Evolutionary conservation across 2,888 invertebrate species (phyloP), one percentile per base, ranked within the genome.

Genomic region (Drosophila nr. medialis): DNA sequence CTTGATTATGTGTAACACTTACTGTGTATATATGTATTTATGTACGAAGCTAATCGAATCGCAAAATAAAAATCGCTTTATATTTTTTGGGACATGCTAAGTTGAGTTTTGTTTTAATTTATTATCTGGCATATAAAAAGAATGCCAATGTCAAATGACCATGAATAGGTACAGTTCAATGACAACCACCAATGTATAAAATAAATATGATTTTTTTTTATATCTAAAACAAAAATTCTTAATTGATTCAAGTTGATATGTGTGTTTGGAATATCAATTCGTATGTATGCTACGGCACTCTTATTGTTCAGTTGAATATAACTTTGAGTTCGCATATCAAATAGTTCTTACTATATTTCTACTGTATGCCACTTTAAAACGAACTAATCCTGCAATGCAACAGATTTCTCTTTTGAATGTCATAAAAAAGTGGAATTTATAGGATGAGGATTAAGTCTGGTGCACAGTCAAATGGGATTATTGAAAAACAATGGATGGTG

Each of bases 1-100:
- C 24, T 53, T 82, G 59, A 74, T 60, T 54, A 54, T 51, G 55
- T 59, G 49, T 54, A 69, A 63, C 65, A 69, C 67, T 68, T 24
- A 55, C 63, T 70, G 64, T 77, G 60, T 78, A 66, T 68, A 72
- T 63, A 64, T 36, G 34, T 38, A 77, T 79, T 61, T 62, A 66
- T 69, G 45, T 66, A 67, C 72, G 70, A 71, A 71, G 62, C 77
- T 70, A 58, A 75, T 80, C 64, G 59, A 83, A 81, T 66, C 53
- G 62, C 69, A 88, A 45, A 45, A 85, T 88, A 86, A 88, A 72
- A 78, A 65, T 68, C 73, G 78, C 89, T 86, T 86, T 65, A 88
- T 59, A 75, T 71, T 83, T 76, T 75, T 86, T 86, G 85, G 85
- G 85, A 83, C 67, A 80, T 63, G 62, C 69, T n/a, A 69, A 42